Evolutionary conservation across 2,797 vertebrate species (phyloP).

Genomic region (Megaceryle alcyon): DNA sequence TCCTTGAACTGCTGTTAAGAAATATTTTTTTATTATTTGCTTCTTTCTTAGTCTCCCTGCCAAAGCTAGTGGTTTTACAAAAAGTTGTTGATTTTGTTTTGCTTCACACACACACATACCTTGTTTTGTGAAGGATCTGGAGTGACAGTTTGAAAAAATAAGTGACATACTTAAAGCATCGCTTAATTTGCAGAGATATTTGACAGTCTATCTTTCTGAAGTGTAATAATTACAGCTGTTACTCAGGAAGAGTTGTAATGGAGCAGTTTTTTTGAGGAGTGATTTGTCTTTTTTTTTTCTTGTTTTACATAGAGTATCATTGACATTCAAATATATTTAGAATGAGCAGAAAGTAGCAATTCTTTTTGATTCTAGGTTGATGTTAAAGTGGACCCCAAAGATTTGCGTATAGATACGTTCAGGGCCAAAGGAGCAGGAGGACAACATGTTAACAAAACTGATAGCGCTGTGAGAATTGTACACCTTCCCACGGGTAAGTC

Average conservation of each 20-base stretch:
- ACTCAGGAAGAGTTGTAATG: neutral
- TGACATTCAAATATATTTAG: neutral
- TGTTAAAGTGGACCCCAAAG: constrained; percentile 86
- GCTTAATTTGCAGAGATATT: neutral
- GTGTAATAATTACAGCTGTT: neutral
- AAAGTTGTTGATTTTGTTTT: neutral
- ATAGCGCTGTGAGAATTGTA: constrained; percentile 92
- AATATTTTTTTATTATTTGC: neutral
- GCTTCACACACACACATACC: neutral
- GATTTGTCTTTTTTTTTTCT: neutral
- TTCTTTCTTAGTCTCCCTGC: neutral
- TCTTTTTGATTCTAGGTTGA: constrained; percentile 80
- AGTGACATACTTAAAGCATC: neutral
- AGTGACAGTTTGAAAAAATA: neutral
- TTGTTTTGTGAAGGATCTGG: neutral
- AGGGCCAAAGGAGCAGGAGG: constrained; percentile 91
- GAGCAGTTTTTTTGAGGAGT: neutral
- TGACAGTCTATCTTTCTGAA: neutral
- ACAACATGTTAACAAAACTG: constrained; percentile 94
- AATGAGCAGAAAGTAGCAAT: neutral
- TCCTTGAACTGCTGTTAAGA: neutral
- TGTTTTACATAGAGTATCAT: neutral
- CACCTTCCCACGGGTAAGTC: constrained; percentile 90
- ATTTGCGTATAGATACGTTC: constrained; percentile 92
- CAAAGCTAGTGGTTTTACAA: neutral